Evolutionary conservation across 2,888 invertebrate species (phyloP), one percentile per base, ranked within the genome.

Genomic region (Synanthedon vespiformis): DNA sequence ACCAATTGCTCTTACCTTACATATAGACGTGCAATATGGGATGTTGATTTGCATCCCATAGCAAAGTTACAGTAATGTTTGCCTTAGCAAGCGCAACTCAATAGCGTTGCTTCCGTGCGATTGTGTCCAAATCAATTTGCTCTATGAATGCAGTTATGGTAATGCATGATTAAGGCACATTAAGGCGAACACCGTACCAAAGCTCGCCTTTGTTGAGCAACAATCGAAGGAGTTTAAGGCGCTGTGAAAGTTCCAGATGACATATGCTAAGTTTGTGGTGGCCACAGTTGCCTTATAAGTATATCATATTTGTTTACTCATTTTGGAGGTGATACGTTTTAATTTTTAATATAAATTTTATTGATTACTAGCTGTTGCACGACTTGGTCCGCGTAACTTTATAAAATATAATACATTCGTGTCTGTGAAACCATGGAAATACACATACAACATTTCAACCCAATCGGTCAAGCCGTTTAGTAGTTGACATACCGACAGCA

Each of bases 71-170:
- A 34, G 34, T 34, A 34, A 34, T 34, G 13, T 44, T 44, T 44
- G 44, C 44, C 44, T 13, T 41, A 41, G n/a, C 13, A n/a, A 44
- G 44, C 44, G 13, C 44, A 14, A 44, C n/a, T 14, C 44, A 44
- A 14, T 12, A 14, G 44, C 44, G 44, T n/a, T 13, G 13, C 44
- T 13, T 14, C 44, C 44, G 44, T 14, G 44, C 44, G 34, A 54
- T 56, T 56, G 52, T 57, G 61, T 60, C 56, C 53, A 61, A 58
- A 61, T 49, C 62, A 65, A 65, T 68, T 67, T 65, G 64, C 63
- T 34, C 34, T 60, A 61, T 54, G 57, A 54, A 61, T 61, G 58
- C 68, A 40, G 54, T 58, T 70, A 68, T 56, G 68, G 70, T 58
- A 61, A 56, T 56, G 58, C 56, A 59, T 63, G 62, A 63, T 65